phyloP scores from a whole-genome alignment of 2,797 vertebrate genomes.

The Orientallactaga sibirica region DNA sequence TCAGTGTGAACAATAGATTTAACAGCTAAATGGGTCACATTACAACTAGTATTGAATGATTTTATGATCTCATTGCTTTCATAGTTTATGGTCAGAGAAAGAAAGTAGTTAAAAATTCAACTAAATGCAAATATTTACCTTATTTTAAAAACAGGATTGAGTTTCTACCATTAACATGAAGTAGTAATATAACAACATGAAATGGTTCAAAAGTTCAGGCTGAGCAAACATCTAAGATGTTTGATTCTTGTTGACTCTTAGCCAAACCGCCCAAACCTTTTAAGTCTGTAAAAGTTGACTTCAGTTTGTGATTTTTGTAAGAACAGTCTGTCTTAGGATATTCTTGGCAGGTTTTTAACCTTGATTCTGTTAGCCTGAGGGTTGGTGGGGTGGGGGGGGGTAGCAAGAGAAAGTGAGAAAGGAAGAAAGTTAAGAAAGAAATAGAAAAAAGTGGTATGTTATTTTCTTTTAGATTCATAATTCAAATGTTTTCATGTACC shows the following conservation, averaged over 20 bases:
- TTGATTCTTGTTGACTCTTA: slow-evolving; percentile 43
- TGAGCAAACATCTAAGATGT: slow-evolving; percentile 61
- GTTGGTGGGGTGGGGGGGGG: not conserved
- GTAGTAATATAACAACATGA: slow-evolving; percentile 35
- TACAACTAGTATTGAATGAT: not conserved
- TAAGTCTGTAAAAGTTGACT: slow-evolving; percentile 31
- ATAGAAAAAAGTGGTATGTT: not conserved
- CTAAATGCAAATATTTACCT: slow-evolving; percentile 19
- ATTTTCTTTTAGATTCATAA: slow-evolving; percentile 35
- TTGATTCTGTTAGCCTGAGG: not conserved
- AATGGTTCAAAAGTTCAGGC: slow-evolving; percentile 73
- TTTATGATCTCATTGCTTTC: not conserved
- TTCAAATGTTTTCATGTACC: slow-evolving; percentile 3
- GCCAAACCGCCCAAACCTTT: slow-evolving; percentile 69
- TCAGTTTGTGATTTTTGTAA: slow-evolving; percentile 48
- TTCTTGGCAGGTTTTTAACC: slow-evolving; percentile 49
- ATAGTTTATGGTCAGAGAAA: not conserved
- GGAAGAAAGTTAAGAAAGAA: not conserved
- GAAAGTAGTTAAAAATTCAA: slow-evolving; percentile 35
- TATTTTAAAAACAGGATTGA: not conserved
- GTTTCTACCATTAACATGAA: slow-evolving; percentile 19
- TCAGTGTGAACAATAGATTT: not conserved
- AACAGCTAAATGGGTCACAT: not conserved
- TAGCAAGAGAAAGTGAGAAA: no score
- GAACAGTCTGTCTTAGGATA: slow-evolving; percentile 56